Evolutionary conservation across 2,797 vertebrate genomes (phyloP).

Genomic region (Poeciliopsis turneri): DNA sequence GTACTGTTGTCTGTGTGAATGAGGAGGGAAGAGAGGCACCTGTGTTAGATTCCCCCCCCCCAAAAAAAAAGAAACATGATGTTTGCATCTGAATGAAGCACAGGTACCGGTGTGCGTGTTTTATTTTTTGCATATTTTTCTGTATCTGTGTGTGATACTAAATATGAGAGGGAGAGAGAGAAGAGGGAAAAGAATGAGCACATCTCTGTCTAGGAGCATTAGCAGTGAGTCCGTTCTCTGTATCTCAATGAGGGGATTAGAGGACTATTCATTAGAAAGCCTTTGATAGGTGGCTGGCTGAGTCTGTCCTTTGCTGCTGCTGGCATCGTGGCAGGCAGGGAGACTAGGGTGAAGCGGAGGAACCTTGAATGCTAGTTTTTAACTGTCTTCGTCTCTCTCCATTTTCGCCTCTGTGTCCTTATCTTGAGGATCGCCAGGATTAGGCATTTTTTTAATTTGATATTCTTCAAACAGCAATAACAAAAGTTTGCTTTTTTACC

Average conservation of each 20-base stretch:
- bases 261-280: conserved; percentile 69
- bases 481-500: not conserved
- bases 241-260: conserved; percentile 78
- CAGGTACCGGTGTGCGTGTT: conserved; percentile 21
- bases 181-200: conserved; percentile 24
- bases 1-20: conserved; percentile 18
- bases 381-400: conserved; percentile 45
- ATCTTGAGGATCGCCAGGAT: conserved; percentile 34
- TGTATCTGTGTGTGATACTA: conserved; percentile 21
- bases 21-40: conserved; percentile 40
- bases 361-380: conserved; percentile 34
- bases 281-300: conserved; percentile 72
- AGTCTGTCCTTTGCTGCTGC: conserved; percentile 48
- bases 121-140: conserved; percentile 31
- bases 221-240: conserved; percentile 68
- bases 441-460: conserved; percentile 7
- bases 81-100: conserved; percentile 63
- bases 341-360: conserved; percentile 64
- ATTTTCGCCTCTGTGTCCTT: conserved; percentile 28
- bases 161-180: conserved; percentile 18
- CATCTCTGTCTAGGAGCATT: conserved; percentile 65
- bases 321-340: conserved; percentile 49
- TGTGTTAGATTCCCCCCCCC: conserved; percentile 36
- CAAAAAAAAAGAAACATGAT: conserved; percentile 29
- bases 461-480: not conserved